A percentile compares a stretch with the other conserved stretches of the same genome.
phyloP scores from a whole-genome alignment of 2,113 vertebrate genomes.

The Empidonax alnorum region DNA sequence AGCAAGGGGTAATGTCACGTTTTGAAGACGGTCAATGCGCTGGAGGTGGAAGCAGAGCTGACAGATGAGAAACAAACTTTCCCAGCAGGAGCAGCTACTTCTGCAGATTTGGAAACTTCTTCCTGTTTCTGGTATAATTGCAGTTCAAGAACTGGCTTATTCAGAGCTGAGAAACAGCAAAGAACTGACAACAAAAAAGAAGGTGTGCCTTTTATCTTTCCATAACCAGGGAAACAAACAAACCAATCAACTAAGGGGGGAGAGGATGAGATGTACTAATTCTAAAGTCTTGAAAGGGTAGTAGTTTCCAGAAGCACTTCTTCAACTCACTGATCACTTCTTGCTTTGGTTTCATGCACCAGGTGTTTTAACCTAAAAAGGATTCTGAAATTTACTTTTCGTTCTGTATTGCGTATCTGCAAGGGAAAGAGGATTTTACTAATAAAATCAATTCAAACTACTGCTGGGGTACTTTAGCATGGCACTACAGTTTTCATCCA shows the following conservation, averaged over 20 bases:
- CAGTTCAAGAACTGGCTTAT: not conserved
- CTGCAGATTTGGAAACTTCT: not conserved
- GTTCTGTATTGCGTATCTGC: not conserved
- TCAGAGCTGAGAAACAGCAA: not conserved
- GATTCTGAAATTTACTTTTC: not conserved
- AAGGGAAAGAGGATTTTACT: not conserved
- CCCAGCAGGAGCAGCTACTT: not conserved
- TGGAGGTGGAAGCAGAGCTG: not conserved
- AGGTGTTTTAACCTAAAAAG: not conserved
- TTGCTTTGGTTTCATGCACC: not conserved
- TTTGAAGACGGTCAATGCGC: not conserved
- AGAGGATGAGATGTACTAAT: not conserved
- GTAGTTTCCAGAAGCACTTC: not conserved
- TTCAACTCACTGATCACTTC: not conserved
- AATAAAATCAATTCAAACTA: not conserved
- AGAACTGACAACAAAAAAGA: not conserved
- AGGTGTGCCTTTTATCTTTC: not conserved
- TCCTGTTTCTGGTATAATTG: not conserved
- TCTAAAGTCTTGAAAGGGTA: not conserved
- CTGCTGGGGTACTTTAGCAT: not conserved
- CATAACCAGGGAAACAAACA: not conserved
- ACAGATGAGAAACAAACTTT: not conserved
- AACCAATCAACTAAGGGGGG: not conserved
- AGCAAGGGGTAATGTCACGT: not conserved
- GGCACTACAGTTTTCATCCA: not conserved